These are phyloP conservation scores for Dendroctonus ponderosae DNA, from an alignment of 1,140 invertebrate genomes.

Conservation along the genomic window DNA sequence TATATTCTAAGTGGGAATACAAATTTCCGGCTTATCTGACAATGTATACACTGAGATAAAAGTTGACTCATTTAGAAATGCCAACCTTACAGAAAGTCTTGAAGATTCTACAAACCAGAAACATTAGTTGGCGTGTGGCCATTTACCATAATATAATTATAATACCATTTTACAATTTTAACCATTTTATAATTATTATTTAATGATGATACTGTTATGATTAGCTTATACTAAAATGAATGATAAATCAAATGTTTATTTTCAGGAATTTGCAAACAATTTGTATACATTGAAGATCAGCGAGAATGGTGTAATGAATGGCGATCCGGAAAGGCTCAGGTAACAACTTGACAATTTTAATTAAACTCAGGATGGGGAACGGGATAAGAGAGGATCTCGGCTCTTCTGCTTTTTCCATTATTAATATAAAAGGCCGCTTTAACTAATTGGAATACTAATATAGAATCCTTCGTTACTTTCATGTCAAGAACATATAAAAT, in stretches of 20 bases:
- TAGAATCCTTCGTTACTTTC: too few relatives aligned
- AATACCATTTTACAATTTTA: too few relatives aligned
- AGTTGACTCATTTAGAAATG: too few relatives aligned
- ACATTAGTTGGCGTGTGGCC: too few relatives aligned
- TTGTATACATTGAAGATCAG: constrained; percentile 76
- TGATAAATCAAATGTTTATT: constrained; percentile 30
- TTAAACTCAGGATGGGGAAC: background rate
- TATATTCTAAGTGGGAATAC: too few relatives aligned
- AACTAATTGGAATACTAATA: too few relatives aligned
- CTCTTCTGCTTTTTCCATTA: background rate
- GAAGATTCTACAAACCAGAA: background rate
- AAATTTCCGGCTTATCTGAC: too few relatives aligned
- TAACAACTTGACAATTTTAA: constrained; percentile 38
- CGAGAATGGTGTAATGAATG: constrained; percentile 58
- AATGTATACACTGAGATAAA: too few relatives aligned
- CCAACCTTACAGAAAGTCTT: too few relatives aligned
- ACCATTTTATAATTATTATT: background rate
- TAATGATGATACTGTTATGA: background rate
- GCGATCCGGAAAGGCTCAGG: constrained; percentile 60
- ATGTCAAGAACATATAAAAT: too few relatives aligned
- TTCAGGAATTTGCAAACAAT: constrained; percentile 73
- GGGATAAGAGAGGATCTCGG: background rate
- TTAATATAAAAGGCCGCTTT: background rate
- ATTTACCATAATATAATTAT: background rate
- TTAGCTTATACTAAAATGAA: background rate